Conservation (phyloP, 2,888 invertebrate genomes). For the Ormyrus nitidulus region DNA sequence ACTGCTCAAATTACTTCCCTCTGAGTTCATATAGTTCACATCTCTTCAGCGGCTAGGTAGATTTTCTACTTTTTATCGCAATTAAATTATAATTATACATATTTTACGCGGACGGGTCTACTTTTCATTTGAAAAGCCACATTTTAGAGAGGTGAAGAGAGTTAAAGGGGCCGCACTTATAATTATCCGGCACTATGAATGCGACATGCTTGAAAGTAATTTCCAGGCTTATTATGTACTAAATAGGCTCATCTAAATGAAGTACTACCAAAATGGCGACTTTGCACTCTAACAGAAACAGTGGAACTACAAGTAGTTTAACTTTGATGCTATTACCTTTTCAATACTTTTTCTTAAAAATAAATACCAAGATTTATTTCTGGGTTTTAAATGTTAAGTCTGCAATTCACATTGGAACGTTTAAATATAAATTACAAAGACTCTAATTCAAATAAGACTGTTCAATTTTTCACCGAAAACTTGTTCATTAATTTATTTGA, state of each 20-base stretch:
- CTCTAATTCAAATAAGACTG: too few species aligned
- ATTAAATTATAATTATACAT: conserved; percentile 20
- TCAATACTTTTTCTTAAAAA: too few species aligned
- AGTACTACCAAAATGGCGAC: not conserved
- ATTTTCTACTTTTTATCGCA: not conserved
- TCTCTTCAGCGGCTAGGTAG: too few species aligned
- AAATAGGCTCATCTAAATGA: conserved; percentile 22
- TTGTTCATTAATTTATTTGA: too few species aligned
- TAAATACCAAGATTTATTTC: too few species aligned
- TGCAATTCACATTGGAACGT: too few species aligned
- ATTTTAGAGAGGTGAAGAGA: conserved; percentile 5
- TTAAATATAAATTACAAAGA: too few species aligned
- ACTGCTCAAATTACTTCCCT: not conserved
- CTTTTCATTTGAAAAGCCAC: conserved; percentile 8
- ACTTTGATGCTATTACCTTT: too few species aligned
- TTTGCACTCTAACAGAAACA: not conserved
- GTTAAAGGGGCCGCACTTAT: conserved; percentile 19
- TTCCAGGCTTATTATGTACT: conserved; percentile 40
- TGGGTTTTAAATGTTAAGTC: too few species aligned
- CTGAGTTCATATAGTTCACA: too few species aligned
- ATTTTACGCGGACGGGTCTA: not conserved
- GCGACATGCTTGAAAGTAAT: conserved; percentile 37
- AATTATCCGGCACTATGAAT: conserved; percentile 25
- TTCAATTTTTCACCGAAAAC: too few species aligned
- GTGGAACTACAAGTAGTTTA: not conserved